Base-by-base conservation (phyloP, 2,113 vertebrate species). In the Sylvilagus bachmani region DNA sequence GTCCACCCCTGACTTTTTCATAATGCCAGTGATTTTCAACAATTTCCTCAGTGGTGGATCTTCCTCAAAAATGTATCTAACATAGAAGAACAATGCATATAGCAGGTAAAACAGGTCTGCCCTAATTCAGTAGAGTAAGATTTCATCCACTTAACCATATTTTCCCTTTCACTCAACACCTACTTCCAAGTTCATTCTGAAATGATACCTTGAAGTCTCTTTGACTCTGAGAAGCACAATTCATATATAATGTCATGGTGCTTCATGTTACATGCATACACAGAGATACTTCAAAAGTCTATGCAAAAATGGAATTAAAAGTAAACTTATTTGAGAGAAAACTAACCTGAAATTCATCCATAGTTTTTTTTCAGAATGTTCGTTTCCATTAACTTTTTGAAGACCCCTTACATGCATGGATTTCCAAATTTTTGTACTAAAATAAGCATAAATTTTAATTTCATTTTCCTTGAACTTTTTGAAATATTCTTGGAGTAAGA, bases 1-100 rank as follows among this genome's bases (percentile, higher is more conserved):
- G 2, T 6, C 2, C 10, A 61, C 75, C 25, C 5, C 10, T 81
- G 1, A 11, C 66, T 31, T 79, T 95, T 88, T 14, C 27, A 90
- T 13, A 79, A 69, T 62, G 67, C 31, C 10, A 83, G 9, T 89
- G 38, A 74, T 84, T 80, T 89, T 17, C 6, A 67, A 44, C 21
- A 21, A 13, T 95, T 93, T 84, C 2, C 22, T 84, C 84, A 33
- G 31, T 89, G 36, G 5, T 49, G 6, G 11, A 91, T 24, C 49
- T 79, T 74, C 19, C 67, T 84, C 10, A 95, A 55, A 10, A 84
- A 61, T 75, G 61, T 86, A 78, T 58, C 22, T 85, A 83, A 88
- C 5, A 84, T 11, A 74, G 27, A 64, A 91, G 3, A 6, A 0
- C 27, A 88, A 29, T 25, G 19, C 10, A 69, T 49, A 64, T 75